phyloP scores from a whole-genome alignment of 2,113 vertebrate genomes.

The Dermatemys mawii region DNA sequence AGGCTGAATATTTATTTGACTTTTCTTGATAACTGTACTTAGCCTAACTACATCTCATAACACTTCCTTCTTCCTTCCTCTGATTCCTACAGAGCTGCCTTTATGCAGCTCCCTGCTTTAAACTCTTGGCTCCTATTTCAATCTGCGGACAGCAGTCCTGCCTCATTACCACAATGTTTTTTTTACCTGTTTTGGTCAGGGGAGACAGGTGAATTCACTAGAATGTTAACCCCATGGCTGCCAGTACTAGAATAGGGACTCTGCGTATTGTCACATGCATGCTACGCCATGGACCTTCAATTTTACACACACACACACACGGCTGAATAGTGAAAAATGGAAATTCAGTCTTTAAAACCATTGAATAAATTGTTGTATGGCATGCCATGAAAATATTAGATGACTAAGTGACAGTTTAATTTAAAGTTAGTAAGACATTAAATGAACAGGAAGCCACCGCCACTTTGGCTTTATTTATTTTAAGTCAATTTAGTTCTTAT shows the following conservation, averaged over 20 bases:
- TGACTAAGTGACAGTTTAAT: background rate
- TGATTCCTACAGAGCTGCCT: background rate
- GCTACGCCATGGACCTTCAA: background rate
- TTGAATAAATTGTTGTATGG: background rate
- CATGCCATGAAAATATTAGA: conserved; percentile 4
- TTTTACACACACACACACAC: background rate
- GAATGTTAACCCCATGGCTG: background rate
- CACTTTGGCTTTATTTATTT: conserved; percentile 52
- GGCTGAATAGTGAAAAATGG: background rate
- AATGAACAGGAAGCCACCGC: background rate
- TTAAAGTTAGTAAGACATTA: conserved; percentile 22
- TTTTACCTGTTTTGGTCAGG: background rate
- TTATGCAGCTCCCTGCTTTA: background rate
- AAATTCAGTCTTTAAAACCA: background rate
- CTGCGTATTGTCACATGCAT: background rate
- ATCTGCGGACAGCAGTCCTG: background rate
- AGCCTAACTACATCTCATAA: background rate
- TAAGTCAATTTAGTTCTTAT: background rate
- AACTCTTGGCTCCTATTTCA: background rate
- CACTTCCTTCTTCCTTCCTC: background rate
- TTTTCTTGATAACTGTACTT: background rate
- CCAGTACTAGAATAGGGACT: background rate
- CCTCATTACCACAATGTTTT: background rate
- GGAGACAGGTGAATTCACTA: background rate
- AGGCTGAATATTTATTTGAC: background rate